A percentile compares a stretch with the other conserved stretches of the same genome.
phyloP scores from a whole-genome alignment of 2,888 invertebrate genomes.

The Heterodera filipjevi region DNA sequence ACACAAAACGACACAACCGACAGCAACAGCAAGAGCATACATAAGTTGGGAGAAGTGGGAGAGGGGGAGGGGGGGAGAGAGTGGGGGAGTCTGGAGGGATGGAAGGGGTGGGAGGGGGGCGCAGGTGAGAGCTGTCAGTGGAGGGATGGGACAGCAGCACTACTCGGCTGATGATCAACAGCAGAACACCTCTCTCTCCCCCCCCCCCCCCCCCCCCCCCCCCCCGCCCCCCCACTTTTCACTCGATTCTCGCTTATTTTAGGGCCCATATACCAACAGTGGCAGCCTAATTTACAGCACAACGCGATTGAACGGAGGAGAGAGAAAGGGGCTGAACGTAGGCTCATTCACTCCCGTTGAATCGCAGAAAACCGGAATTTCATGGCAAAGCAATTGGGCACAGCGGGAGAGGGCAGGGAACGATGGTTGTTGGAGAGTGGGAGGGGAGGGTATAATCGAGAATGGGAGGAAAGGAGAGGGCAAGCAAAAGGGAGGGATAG shows the following conservation, averaged over 20 bases:
- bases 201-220: not conserved
- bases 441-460: not conserved
- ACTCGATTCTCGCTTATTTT: constrained; percentile 6
- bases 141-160: not conserved
- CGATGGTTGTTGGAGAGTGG: not conserved
- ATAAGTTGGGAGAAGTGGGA: not conserved
- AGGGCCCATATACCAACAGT: constrained; percentile 10
- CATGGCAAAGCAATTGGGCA: constrained; percentile 23
- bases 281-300: constrained; percentile 19
- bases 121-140: constrained; percentile 5
- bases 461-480: not conserved
- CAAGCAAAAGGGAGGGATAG: not conserved
- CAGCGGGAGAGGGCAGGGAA: constrained; percentile 21
- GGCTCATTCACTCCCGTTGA: constrained; percentile 21
- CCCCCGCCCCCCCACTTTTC: not conserved
- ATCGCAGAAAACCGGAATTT: constrained; percentile 17
- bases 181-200: too few species aligned
- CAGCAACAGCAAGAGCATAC: not conserved
- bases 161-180: not conserved
- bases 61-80: not conserved
- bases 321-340: constrained; percentile 4
- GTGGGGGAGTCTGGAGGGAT: not conserved
- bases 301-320: constrained; percentile 19
- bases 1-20: constrained; percentile 1
- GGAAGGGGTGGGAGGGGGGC: not conserved